Percentiles rank a stretch among this genome's conserved stretches.
Evolutionary conservation across 2,888 invertebrate species (phyloP).

Genomic region (Xiphydria camelus): DNA sequence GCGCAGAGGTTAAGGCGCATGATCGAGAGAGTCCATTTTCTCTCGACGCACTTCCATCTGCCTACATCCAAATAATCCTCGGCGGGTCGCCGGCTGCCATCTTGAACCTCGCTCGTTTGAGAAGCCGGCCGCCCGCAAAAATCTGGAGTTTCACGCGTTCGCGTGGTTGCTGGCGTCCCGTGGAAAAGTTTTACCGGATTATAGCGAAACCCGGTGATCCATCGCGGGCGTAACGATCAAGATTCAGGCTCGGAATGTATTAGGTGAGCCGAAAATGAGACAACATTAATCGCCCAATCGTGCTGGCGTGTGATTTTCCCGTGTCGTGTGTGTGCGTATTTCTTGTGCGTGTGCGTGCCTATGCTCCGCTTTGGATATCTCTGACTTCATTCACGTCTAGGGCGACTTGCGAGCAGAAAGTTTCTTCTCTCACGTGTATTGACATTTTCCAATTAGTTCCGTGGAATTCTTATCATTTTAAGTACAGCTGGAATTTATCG

Average conservation of each 20-base stretch:
- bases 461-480: too few relatives aligned
- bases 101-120: conserved; percentile 74
- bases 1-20: too few relatives aligned
- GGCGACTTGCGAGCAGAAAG: too few relatives aligned
- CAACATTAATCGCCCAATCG: conserved; percentile 35
- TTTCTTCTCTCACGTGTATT: too few relatives aligned
- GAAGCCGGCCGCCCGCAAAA: conserved; percentile 68
- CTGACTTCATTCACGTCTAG: too few relatives aligned
- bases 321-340: conserved; percentile 20
- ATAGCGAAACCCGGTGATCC: conserved; percentile 32
- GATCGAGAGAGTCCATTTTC: background rate
- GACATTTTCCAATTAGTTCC: too few relatives aligned
- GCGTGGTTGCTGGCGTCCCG: conserved; percentile 41
- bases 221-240: conserved; percentile 50
- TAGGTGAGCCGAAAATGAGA: conserved; percentile 61
- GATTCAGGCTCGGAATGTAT: conserved; percentile 71
- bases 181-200: conserved; percentile 34
- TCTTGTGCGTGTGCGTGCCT: conserved; percentile 40
- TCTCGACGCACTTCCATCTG: too few relatives aligned
- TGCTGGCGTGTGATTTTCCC: conserved; percentile 45
- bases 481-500: too few relatives aligned
- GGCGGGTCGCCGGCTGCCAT: conserved; percentile 78
- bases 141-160: conserved; percentile 48
- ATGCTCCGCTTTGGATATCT: background rate
- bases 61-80: background rate